These are phyloP conservation scores for Hirtodrosophila cameraria DNA, from an alignment of 2,888 invertebrate species.

Conservation along the genomic window DNA sequence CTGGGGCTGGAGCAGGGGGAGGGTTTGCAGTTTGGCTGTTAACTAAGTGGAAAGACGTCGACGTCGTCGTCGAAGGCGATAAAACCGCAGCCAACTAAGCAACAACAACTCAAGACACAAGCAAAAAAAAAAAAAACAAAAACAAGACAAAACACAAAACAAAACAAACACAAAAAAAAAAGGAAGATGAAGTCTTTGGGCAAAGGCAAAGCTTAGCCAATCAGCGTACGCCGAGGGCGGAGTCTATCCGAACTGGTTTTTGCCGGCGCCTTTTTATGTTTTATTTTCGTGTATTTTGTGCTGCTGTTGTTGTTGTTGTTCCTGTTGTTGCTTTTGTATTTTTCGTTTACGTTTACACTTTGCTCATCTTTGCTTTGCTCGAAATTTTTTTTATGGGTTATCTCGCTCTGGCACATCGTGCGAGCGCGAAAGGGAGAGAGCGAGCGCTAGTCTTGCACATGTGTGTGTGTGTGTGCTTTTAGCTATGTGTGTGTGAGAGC, in stretches of 20 bases:
- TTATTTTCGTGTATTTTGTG: constrained; percentile 59
- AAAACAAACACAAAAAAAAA: constrained; percentile 45
- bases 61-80: constrained; percentile 55
- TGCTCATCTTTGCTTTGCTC: constrained; percentile 72
- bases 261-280: constrained; percentile 72
- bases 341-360: constrained; percentile 75
- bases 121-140: constrained; percentile 28
- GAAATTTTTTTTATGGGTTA: constrained; percentile 79
- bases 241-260: constrained; percentile 81
- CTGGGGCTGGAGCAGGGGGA: neutral
- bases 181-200: constrained; percentile 78
- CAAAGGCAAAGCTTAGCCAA: constrained; percentile 80
- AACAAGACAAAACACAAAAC: constrained; percentile 17
- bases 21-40: constrained; percentile 37
- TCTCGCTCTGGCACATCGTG: constrained; percentile 78
- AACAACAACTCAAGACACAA: constrained; percentile 40
- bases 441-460: constrained; percentile 26
- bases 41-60: constrained; percentile 53
- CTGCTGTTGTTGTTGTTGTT: constrained; percentile 50
- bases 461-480: constrained; percentile 22
- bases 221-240: constrained; percentile 81
- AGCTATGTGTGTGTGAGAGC: constrained; percentile 14
- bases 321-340: constrained; percentile 53
- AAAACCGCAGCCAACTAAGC: constrained; percentile 70
- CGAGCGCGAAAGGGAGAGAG: constrained; percentile 64